Evolutionary conservation across 2,888 invertebrate species (phyloP).

Genomic region (Drosophila cognata): DNA sequence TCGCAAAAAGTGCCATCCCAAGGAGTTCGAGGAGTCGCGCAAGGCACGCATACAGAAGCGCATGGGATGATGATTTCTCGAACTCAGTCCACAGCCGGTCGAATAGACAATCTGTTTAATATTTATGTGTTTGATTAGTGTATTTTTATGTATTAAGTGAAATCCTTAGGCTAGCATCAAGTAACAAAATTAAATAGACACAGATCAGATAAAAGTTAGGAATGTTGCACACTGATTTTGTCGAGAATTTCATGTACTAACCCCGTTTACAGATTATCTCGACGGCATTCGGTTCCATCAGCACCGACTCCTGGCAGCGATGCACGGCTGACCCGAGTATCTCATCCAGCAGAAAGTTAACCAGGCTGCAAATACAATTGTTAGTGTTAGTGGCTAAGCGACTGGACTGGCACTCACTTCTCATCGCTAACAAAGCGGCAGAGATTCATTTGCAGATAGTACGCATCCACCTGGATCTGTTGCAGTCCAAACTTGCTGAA

Average conservation of each 20-base stretch:
- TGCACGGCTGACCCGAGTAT: constrained; percentile 97
- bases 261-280: constrained; percentile 94
- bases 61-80: constrained; percentile 56
- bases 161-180: constrained; percentile 59
- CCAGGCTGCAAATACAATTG: constrained; percentile 88
- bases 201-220: constrained; percentile 25
- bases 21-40: constrained; percentile 81
- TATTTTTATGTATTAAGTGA: constrained; percentile 21
- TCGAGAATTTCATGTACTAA: constrained; percentile 73
- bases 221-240: constrained; percentile 37
- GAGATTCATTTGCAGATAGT: constrained; percentile 97
- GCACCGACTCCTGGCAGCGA: constrained; percentile 94
- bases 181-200: constrained; percentile 33
- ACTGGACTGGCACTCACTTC: constrained; percentile 86
- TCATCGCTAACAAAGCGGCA: constrained; percentile 99
- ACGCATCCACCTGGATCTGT: constrained; percentile 99
- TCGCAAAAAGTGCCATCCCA: constrained; percentile 83
- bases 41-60: constrained; percentile 66
- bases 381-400: neutral
- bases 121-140: constrained; percentile 18
- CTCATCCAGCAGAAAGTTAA: constrained; percentile 97
- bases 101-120: constrained; percentile 30
- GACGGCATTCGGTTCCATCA: constrained; percentile 98
- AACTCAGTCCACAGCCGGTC: constrained; percentile 45
- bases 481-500: constrained; percentile 98